Conservation (phyloP, 2,797 vertebrate genomes). For the Scleropages formosus region DNA sequence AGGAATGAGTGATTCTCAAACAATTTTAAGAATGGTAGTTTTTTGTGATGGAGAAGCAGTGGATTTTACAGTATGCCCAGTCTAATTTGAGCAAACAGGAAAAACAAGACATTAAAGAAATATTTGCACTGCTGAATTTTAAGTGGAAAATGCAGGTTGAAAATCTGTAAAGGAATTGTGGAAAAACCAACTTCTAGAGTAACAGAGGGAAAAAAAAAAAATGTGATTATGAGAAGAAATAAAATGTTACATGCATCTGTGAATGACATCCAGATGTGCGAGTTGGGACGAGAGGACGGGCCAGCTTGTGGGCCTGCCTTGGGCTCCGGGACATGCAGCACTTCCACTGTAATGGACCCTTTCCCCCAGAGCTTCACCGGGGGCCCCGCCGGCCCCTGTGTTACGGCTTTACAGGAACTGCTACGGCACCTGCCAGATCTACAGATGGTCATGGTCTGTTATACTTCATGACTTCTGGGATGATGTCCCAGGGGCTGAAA, state of each 20-base stretch:
- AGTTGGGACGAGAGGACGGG: background rate
- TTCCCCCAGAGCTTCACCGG: too few species aligned
- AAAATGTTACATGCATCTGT: background rate
- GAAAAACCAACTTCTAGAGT: too few species aligned
- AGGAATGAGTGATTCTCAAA: too few species aligned
- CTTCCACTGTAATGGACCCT: too few species aligned
- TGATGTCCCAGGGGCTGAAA: too few species aligned
- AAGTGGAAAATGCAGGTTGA: background rate
- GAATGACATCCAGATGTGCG: slow-evolving; percentile 13
- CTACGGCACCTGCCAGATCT: too few species aligned
- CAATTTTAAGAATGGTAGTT: background rate
- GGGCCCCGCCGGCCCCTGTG: too few species aligned
- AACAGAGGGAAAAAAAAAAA: background rate
- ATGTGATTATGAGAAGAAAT: background rate
- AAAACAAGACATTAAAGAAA: slow-evolving; percentile 2
- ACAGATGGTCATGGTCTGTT: too few species aligned
- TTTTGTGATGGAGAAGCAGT: background rate
- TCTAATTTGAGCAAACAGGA: background rate
- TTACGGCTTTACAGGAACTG: too few species aligned
- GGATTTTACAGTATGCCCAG: background rate
- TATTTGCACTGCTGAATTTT: slow-evolving; percentile 11
- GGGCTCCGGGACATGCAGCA: too few species aligned
- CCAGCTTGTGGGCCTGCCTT: too few species aligned
- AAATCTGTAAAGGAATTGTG: background rate
- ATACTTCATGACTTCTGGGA: too few species aligned